Evolutionary conservation across 2,888 invertebrate species (phyloP).

Genomic region (Furcula furcula): DNA sequence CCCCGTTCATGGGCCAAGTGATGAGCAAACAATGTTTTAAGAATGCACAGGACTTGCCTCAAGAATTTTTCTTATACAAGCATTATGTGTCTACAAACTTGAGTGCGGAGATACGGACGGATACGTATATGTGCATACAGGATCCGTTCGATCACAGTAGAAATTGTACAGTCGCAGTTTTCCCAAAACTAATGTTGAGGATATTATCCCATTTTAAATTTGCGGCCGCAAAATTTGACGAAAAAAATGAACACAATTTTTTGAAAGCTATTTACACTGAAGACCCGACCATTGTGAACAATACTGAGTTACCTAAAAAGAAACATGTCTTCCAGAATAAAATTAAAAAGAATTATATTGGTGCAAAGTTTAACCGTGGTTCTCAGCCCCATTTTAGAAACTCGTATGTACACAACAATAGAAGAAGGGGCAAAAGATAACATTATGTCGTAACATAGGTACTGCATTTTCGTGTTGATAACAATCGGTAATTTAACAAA

Average conservation of each 20-base stretch:
- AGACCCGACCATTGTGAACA: constrained; percentile 6
- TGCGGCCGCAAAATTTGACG: constrained; percentile 33
- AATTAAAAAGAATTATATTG: constrained; percentile 14
- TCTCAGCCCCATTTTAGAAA: not conserved
- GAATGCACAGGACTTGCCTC: constrained; percentile 28
- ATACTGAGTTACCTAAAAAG: not conserved
- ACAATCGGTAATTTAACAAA: no score
- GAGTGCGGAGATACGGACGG: constrained; percentile 41
- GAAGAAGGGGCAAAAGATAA: not conserved
- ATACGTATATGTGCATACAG: constrained; percentile 77
- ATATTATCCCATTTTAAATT: constrained; percentile 30
- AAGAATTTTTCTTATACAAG: constrained; percentile 63
- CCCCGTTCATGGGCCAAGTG: constrained; percentile 79
- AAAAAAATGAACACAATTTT: constrained; percentile 22
- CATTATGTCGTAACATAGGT: not conserved
- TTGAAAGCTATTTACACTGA: constrained; percentile 27
- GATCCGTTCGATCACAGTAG: constrained; percentile 83
- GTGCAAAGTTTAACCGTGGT: not conserved
- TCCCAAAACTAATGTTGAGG: constrained; percentile 24
- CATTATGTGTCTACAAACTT: constrained; percentile 27
- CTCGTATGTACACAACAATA: not conserved
- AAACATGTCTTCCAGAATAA: constrained; percentile 13
- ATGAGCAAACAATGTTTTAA: constrained; percentile 59
- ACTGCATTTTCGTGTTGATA: no score
- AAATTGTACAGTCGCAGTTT: constrained; percentile 63